Base-by-base conservation (phyloP, 2,888 invertebrate species). In the Megalurothrips usitatus region DNA sequence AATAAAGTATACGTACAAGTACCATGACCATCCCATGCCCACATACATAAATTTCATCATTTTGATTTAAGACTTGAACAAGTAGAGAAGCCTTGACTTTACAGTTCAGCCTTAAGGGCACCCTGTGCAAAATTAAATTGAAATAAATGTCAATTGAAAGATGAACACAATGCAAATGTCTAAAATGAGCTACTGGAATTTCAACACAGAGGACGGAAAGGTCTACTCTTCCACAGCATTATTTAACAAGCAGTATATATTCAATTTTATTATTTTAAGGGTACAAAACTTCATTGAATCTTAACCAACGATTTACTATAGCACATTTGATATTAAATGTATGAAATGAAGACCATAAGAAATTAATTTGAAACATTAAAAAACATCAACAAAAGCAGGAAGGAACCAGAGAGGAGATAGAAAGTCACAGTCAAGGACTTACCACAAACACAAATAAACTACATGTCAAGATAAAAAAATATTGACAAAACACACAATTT, bases 351-450 rank as follows among this genome's bases (percentile, higher is more conserved):
- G 23, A 68, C 68, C 19, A 23, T 68, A 23, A 68, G 26, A 68
- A 68, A 68, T 68, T 23, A 23, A 23, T 68, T 68, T 68, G 23
- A 68, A 68, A 68, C 68, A 19, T 68, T 68, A 68, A 68, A 68
- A 58, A 58, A 58, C 17, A 58, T 58, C 34, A 43, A 52, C 68
- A 68, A 68, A 68, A 11, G 68, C 68, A 68, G 68, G 23, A 68
- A 68, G 68, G 68, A 68, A 68, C 68, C 68, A 23, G 68, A 23
- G 26, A 68, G n/a, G 11, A 68, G 11, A 68, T 68, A 68, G 68
- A 68, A 68, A 68, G 68, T 68, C 68, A 68, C 68, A 68, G 68
- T 68, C 68, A 68, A 68, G 68, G 68, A 68, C 68, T 68, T 68
- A 68, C 68, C 68, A 68, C 68, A 23, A 68, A 68, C 68, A 68